A percentile compares a stretch with the other conserved stretches of the same genome.
These are phyloP conservation scores for Mastigias papua DNA, from an alignment of 30 jellyfish, hydroid and myxozoan genomes.

Conservation along the genomic window DNA sequence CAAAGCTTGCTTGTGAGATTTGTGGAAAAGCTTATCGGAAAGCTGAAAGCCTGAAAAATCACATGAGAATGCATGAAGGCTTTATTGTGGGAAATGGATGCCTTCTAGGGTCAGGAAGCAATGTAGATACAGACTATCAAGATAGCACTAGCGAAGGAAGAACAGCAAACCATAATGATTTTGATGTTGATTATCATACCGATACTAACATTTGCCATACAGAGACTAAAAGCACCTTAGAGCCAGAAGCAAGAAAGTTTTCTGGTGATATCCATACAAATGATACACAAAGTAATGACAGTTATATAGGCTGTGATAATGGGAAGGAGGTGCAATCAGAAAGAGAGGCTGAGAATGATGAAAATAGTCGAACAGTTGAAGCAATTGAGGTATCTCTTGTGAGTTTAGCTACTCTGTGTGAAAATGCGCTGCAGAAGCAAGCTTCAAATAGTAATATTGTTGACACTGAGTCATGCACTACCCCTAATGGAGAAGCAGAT, in stretches of 20 bases:
- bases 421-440: background rate
- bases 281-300: no score
- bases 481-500: background rate
- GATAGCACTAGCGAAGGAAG: background rate
- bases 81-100: background rate
- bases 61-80: conserved; percentile 1
- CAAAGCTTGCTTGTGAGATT: background rate
- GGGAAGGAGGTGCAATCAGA: no score
- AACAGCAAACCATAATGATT: background rate
- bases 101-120: background rate
- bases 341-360: conserved; percentile 1
- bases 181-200: background rate
- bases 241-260: background rate
- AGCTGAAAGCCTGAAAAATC: conserved; percentile 1
- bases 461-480: background rate
- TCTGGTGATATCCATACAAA: no score
- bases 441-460: background rate
- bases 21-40: conserved; percentile 32
- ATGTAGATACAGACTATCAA: background rate
- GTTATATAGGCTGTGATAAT: no score
- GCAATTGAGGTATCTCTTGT: background rate
- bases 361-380: background rate
- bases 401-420: background rate
- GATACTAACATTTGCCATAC: background rate
- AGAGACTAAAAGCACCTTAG: background rate